Conservation (phyloP, 2,113 vertebrate species). For the Trematocara nigrifrons region DNA sequence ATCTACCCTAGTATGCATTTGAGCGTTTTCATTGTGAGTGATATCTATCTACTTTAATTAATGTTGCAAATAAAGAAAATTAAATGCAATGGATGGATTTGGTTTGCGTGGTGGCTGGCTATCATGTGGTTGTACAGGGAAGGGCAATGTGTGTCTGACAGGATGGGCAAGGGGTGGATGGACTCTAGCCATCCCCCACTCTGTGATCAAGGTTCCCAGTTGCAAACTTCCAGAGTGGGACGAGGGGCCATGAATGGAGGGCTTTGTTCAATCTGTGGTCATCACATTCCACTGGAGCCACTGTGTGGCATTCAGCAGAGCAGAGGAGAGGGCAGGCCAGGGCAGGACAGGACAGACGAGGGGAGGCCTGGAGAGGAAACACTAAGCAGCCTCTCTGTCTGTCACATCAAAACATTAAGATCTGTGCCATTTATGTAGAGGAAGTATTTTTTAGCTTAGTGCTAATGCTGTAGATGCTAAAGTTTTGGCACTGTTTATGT, state of each 20-base stretch:
- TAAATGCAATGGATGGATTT: neutral
- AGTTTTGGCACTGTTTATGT: neutral
- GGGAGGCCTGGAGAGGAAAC: conserved; percentile 1
- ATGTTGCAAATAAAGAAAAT: neutral
- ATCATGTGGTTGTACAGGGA: neutral
- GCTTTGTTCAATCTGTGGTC: conserved; percentile 72
- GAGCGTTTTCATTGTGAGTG: neutral
- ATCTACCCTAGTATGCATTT: neutral
- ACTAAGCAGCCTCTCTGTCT: neutral
- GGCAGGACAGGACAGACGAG: neutral
- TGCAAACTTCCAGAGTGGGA: conserved; percentile 60
- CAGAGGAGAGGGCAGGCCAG: conserved; percentile 54
- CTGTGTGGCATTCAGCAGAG: conserved; percentile 61
- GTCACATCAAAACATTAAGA: neutral
- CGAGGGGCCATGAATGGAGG: conserved; percentile 65
- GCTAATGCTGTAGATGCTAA: neutral
- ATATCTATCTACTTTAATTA: neutral
- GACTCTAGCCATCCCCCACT: conserved; percentile 21
- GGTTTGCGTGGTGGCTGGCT: neutral
- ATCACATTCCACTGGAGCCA: conserved; percentile 79
- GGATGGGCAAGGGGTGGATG: conserved; percentile 34
- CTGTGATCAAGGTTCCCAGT: conserved; percentile 56
- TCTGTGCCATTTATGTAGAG: neutral
- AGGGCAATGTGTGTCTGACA: conserved; percentile 24
- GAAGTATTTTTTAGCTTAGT: neutral